Evolutionary conservation across 2,888 invertebrate species (phyloP).

Genomic region (Mellilla xanthometata): DNA sequence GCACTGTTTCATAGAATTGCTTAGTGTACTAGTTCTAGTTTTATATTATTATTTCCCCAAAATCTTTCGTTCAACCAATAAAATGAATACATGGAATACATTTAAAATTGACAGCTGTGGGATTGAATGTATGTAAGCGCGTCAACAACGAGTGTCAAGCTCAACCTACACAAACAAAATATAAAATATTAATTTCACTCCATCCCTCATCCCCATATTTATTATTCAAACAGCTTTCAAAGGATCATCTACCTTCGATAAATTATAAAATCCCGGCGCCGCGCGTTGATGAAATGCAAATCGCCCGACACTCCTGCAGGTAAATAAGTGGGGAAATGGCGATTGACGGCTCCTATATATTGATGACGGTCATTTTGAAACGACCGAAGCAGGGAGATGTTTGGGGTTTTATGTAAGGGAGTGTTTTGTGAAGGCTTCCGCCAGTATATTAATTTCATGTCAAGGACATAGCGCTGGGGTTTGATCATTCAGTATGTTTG

Average conservation of each 20-base stretch:
- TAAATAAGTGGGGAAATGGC: conserved; percentile 18
- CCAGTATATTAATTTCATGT: no score
- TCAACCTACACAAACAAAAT: conserved; percentile 34
- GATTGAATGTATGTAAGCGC: no score
- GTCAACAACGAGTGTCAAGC: conserved; percentile 18
- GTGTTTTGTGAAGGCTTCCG: no score
- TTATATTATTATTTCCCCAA: no score
- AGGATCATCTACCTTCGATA: conserved; percentile 56
- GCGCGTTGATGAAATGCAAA: conserved; percentile 59
- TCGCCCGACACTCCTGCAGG: conserved; percentile 40
- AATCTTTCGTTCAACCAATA: no score
- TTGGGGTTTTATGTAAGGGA: no score
- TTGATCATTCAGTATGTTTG: no score
- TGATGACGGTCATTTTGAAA: conserved; percentile 5
- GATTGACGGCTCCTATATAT: conserved; percentile 14
- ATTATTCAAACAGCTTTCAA: conserved; percentile 57
- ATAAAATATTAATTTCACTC: conserved; percentile 52
- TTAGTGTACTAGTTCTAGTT: no score
- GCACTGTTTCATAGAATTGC: no score
- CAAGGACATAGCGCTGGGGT: no score
- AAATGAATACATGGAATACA: no score
- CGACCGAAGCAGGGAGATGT: background rate
- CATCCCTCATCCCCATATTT: conserved; percentile 44
- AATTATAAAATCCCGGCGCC: conserved; percentile 57
- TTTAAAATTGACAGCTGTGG: no score